Evolutionary conservation across 2,888 invertebrate species (phyloP).

Genomic region (Callyntrura sp.): DNA sequence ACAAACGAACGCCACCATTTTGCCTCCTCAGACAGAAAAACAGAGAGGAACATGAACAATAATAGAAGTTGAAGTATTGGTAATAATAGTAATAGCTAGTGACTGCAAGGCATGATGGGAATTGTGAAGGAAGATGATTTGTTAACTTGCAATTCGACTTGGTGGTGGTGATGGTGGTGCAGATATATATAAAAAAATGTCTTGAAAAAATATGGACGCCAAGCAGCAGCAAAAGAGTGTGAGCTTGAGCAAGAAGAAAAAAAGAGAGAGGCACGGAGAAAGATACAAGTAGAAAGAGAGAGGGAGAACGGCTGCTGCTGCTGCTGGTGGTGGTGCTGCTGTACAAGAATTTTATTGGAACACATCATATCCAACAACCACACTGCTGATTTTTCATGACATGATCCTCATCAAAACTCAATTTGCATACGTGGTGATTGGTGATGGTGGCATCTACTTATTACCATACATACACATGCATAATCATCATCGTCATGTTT

Average conservation of each 20-base stretch:
- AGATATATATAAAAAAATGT: neutral
- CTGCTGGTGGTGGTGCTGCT: neutral
- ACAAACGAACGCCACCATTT: neutral
- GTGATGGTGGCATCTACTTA: conserved; percentile 26
- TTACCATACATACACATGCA: neutral
- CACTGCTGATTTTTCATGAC: conserved; percentile 33
- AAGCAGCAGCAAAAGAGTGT: neutral
- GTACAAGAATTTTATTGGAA: conserved; percentile 53
- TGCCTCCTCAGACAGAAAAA: neutral
- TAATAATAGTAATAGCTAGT: conserved; percentile 7
- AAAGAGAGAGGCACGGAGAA: conserved; percentile 56
- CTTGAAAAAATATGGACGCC: conserved; percentile 66
- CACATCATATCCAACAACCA: conserved; percentile 4
- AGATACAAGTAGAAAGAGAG: conserved; percentile 23
- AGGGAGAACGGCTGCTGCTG: conserved; percentile 14
- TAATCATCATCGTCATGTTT: conserved; percentile 1
- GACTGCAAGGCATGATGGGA: neutral
- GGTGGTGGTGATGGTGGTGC: neutral
- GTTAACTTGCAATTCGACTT: conserved; percentile 44
- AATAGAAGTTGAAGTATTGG: neutral
- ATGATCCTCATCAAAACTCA: conserved; percentile 49
- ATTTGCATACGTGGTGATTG: conserved; percentile 20
- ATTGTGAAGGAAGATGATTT: conserved; percentile 21
- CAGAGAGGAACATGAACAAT: neutral
- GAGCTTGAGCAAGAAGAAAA: conserved; percentile 4